Base-by-base conservation (phyloP, 2,113 vertebrate genomes). In the Malurus melanocephalus region DNA sequence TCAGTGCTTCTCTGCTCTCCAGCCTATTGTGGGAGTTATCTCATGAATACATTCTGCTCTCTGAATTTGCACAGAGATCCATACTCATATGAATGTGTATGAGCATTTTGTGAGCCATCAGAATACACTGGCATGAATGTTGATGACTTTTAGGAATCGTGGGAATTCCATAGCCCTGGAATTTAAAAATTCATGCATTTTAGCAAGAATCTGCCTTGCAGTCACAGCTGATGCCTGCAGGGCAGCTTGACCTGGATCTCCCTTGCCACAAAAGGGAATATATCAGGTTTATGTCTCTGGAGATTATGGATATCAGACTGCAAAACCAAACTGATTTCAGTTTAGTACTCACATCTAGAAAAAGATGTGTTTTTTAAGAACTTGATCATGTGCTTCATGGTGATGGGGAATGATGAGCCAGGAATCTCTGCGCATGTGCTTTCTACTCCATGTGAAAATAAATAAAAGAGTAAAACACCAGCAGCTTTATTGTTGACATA, bases 181-280 rank as follows among this genome's bases (percentile, higher is more conserved):
- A n/a, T 60, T 94, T 38, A 92, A 93, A 92, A 94, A 92, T 87
- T 85, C 24, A 77, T 92, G 30, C 4, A 2, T 91, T 74, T 87
- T 89, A 87, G 79, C 60, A 72, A 56, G 35, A 62, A 55, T 66
- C 51, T 91, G 56, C 48, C 13, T 3, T 45, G 6, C 12, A 49
- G 76, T 52, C 49, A 24, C 69, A 88, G 88, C 77, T 94, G 80
- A 46, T 89, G n/a, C 32, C 79, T 82, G 68, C 72, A 85, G 81
- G 85, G 87, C 45, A 85, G n/a, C 60, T 85, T 94, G 87, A 77
- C 85, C 87, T 87, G 67, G 4, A 64, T 83, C 40, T 24, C 13
- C n/a, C 35, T 62, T 76, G 56, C 30, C 80, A 12, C 61, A 23
- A 73, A 90, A 85, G 5, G 20, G n/a, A 59, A 45, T 40, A 1